phyloP scores from a whole-genome alignment of 2,113 vertebrate species.

The Rana temporaria region DNA sequence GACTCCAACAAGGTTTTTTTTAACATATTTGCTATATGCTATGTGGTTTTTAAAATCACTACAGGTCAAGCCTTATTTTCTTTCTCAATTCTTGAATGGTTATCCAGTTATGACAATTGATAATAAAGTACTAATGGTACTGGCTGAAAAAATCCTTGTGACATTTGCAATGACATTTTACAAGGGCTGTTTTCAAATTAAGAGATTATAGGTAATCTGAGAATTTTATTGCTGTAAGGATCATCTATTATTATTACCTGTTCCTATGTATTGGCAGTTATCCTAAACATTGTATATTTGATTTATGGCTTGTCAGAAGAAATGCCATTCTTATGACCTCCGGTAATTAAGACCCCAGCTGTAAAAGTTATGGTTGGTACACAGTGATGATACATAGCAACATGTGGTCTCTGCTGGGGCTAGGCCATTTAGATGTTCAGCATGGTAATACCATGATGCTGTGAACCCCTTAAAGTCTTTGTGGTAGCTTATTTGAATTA shows the following conservation, averaged over 20 bases:
- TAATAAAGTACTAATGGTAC: no score
- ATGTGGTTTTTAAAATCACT: no score
- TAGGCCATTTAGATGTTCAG: no score
- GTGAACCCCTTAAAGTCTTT: not conserved
- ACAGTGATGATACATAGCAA: no score
- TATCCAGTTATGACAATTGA: no score
- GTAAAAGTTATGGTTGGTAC: not conserved
- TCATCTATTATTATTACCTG: not conserved
- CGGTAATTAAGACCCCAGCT: not conserved
- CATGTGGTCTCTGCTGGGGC: no score
- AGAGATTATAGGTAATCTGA: constrained; percentile 5
- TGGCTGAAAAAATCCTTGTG: not conserved
- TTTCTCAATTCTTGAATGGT: no score
- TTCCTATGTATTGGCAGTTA: not conserved
- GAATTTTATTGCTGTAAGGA: constrained; percentile 3
- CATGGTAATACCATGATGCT: no score
- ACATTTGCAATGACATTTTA: constrained; percentile 4
- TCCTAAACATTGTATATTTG: not conserved
- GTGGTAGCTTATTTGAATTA: constrained; percentile 13
- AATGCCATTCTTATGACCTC: constrained; percentile 17
- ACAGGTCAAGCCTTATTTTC: no score
- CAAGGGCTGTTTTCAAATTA: not conserved
- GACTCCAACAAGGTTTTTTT: no score
- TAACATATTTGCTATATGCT: no score
- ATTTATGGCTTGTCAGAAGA: not conserved